Evolutionary conservation across 2,888 invertebrate species (phyloP).

Genomic region (Xanthostigma xanthostigma): DNA sequence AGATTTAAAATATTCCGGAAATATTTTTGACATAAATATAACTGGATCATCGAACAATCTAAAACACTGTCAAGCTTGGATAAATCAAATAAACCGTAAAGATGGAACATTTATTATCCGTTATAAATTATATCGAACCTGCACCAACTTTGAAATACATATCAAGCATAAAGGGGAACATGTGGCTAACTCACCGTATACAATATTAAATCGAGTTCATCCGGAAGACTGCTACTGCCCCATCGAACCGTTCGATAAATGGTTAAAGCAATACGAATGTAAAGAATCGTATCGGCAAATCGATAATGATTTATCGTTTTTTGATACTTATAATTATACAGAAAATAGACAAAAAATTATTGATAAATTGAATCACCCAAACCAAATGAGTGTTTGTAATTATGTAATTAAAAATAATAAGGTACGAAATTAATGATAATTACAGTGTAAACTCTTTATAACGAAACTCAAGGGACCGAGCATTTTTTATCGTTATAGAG

Average conservation of each 20-base stretch:
- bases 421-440: slow-evolving; percentile 20
- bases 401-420: slow-evolving; percentile 73
- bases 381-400: slow-evolving; percentile 77
- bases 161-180: slow-evolving; percentile 47
- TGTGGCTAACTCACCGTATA: slow-evolving; percentile 47
- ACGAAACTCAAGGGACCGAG: no score
- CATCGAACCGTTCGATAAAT: slow-evolving; percentile 38
- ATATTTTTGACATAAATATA: slow-evolving; percentile 37
- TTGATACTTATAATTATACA: slow-evolving; percentile 55
- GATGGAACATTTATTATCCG: slow-evolving; percentile 74
- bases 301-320: slow-evolving; percentile 49
- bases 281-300: slow-evolving; percentile 50
- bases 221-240: slow-evolving; percentile 82
- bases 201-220: slow-evolving; percentile 48
- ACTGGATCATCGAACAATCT: slow-evolving; percentile 35
- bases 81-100: slow-evolving; percentile 62
- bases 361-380: slow-evolving; percentile 58
- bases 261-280: slow-evolving; percentile 56
- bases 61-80: slow-evolving; percentile 53
- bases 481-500: no score
- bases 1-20: slow-evolving; percentile 35
- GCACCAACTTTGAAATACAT: slow-evolving; percentile 51
- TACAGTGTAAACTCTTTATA: no score
- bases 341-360: slow-evolving; percentile 45
- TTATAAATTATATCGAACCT: slow-evolving; percentile 65